A percentile compares a stretch with the other conserved stretches of the same genome.
phyloP scores from a whole-genome alignment of 2,113 vertebrate genomes.

The Polypterus senegalus region DNA sequence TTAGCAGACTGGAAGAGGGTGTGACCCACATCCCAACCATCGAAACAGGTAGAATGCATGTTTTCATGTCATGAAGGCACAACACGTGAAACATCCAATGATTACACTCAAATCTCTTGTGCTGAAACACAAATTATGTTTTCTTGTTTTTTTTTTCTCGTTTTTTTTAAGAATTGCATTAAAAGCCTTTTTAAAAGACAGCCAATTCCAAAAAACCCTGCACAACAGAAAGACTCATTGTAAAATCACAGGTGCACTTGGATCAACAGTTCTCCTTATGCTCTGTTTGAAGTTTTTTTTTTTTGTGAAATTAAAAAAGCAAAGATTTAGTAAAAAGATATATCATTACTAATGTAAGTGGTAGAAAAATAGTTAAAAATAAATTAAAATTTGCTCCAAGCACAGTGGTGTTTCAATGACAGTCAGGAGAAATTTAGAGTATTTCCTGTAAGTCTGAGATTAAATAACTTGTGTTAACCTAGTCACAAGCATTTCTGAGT shows the following conservation, averaged over 20 bases:
- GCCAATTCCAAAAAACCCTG: no score
- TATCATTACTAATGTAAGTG: neutral
- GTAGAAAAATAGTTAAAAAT: neutral
- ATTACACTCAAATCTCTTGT: slow-evolving; percentile 65
- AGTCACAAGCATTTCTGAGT: slow-evolving; percentile 18
- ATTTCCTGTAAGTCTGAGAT: slow-evolving; percentile 28
- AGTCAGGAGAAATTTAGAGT: slow-evolving; percentile 28
- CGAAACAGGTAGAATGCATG: slow-evolving; percentile 66
- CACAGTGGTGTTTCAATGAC: slow-evolving; percentile 18
- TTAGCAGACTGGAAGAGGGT: slow-evolving; percentile 61
- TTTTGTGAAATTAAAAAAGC: no score
- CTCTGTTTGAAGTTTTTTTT: no score
- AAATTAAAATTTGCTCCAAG: neutral
- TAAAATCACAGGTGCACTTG: no score
- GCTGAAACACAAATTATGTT: slow-evolving; percentile 45
- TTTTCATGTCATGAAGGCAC: slow-evolving; percentile 86
- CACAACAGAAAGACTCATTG: no score
- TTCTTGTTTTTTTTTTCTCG: no score
- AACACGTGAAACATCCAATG: slow-evolving; percentile 78
- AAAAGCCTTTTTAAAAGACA: no score
- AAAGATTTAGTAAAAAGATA: no score
- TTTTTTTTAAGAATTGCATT: no score
- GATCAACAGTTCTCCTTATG: no score
- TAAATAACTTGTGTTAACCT: slow-evolving; percentile 26
- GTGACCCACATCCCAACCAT: slow-evolving; percentile 59